Base-by-base conservation (phyloP, 1,140 invertebrate species). In the Pygmarrhopalites habei region DNA sequence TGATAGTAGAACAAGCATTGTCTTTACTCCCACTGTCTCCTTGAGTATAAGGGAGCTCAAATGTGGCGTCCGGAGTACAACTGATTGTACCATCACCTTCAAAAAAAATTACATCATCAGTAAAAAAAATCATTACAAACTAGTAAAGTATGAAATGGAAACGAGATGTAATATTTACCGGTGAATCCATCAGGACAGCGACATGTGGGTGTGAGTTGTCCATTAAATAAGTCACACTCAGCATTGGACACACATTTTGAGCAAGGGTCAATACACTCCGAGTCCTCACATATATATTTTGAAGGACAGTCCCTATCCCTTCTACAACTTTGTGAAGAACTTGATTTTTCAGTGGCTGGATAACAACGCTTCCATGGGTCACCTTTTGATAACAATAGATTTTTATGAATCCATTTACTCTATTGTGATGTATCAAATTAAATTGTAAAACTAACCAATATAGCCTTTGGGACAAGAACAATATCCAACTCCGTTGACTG, bases 391-490 rank as follows among this genome's bases (percentile, higher is more conserved):
- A n/a, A n/a, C n/a, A n/a, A n/a, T n/a, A n/a, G n/a, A n/a, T n/a
- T n/a, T n/a, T n/a, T n/a, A n/a, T n/a, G n/a, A n/a, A n/a, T n/a
- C n/a, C n/a, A n/a, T n/a, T n/a, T n/a, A n/a, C n/a, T n/a, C n/a
- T n/a, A n/a, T n/a, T n/a, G n/a, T n/a, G n/a, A n/a, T n/a, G n/a
- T n/a, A n/a, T n/a, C n/a, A n/a, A n/a, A n/a, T n/a, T n/a, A n/a
- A n/a, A n/a, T n/a, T n/a, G n/a, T n/a, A n/a, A n/a, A n/a, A n/a
- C n/a, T n/a, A n/a, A n/a, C n/a, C n/a, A n/a, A n/a, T 83, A 75
- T 84, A 87, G 35, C 82, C 82, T 65, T 79, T 77, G 23, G 80
- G 78, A 73, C 86, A 88, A 58, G 81, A 82, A 62, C 84, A 85
- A 63, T 82, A 78, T 3, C 84, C 74, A 77, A 78, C 80, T 14